Evolutionary conservation across 2,113 vertebrate species (phyloP), one percentile per base, ranked within the genome.

Genomic region (Hucho hucho): DNA sequence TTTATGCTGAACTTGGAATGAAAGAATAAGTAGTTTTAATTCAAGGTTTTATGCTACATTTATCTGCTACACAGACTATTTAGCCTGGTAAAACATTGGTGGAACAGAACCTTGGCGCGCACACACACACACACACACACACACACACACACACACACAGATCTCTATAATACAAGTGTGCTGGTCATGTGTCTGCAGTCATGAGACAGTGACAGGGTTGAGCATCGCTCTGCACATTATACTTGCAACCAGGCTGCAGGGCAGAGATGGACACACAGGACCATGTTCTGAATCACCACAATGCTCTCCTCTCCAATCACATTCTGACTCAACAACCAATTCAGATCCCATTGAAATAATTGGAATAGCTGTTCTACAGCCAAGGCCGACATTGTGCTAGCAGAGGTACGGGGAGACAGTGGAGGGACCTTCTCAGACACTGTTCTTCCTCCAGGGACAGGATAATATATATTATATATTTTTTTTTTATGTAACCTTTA

Each of bases 131-230:
- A 43, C 69, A 75, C 73, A 81, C 61, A 47, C 63, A 68, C 75
- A 67, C 9, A 73, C 81, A 87, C 76, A 82, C 74, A 78, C 70
- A 72, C 71, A 74, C n/a, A 4, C 20, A 67, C 0, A 65, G 9
- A 74, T 47, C 72, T 81, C 65, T 53, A 73, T 79, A 61, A 70
- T 71, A 71, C 9, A 29, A 79, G 78, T 76, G 74, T 84, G 89
- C 76, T 75, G 84, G 89, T 94, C 93, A 93, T 93, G 91, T 90
- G 92, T 89, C 82, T 79, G 77, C 26, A 87, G 92, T 94, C 93
- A 94, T 92, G 84, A 89, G 92, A 92, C 90, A 84, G 74, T 75
- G 85, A 85, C 69, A 86, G 69, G 67, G 24, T n/a, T n/a, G n/a
- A n/a, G n/a, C n/a, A n/a, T n/a, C 28, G 37, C 26, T 29, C 28